Evolutionary conservation across 2,797 vertebrate genomes (phyloP).

Genomic region (Setipinna tenuifilis): DNA sequence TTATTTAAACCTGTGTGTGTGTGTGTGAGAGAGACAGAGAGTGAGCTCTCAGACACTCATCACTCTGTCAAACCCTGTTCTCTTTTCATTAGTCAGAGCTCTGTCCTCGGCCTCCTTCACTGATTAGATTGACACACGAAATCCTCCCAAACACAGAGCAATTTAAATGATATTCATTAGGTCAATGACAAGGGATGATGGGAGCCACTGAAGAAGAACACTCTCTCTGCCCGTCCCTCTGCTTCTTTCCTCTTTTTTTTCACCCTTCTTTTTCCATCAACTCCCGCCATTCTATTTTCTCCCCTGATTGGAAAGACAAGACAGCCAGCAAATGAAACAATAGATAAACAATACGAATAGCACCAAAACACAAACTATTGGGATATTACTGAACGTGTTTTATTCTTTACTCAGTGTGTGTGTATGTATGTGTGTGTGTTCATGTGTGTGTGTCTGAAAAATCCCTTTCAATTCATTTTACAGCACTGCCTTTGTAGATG

Average conservation of each 20-base stretch:
- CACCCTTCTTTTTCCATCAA: constrained; percentile 63
- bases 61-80: constrained; percentile 91
- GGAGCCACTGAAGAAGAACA: constrained; percentile 66
- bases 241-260: constrained; percentile 51
- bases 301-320: constrained; percentile 53
- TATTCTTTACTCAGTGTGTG: neutral
- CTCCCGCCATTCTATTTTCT: constrained; percentile 72
- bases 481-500: neutral
- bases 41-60: constrained; percentile 81
- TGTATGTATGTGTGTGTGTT: neutral
- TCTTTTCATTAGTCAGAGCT: constrained; percentile 97
- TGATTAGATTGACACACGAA: constrained; percentile 99
- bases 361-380: neutral
- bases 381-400: neutral
- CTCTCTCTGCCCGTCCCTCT: constrained; percentile 74
- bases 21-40: neutral
- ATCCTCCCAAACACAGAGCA: constrained; percentile 99
- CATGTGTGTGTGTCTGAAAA: no score
- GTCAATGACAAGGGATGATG: constrained; percentile 98
- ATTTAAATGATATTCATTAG: constrained; percentile 99
- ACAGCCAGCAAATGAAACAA: constrained; percentile 13
- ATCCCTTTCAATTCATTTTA: neutral
- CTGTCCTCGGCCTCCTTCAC: constrained; percentile 95
- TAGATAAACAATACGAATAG: neutral
- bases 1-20: constrained; percentile 82